Percentiles rank a stretch among this genome's conserved stretches.
Conservation (phyloP, 2,113 vertebrate genomes). For the Nyctibius bracteatus region DNA sequence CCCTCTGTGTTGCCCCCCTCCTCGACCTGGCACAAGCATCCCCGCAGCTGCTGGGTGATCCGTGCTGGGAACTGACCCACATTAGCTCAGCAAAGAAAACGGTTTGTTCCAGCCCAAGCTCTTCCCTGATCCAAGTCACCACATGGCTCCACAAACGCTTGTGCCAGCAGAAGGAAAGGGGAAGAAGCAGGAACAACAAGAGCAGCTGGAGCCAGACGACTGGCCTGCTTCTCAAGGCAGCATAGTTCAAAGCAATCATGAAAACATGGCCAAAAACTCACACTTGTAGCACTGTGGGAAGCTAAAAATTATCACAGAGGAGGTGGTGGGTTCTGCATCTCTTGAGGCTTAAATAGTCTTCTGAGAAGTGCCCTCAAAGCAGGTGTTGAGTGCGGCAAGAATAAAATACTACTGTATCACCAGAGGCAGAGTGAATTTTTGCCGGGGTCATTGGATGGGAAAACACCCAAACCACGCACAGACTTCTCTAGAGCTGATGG, state of each 20-base stretch:
- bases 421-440: not conserved
- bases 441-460: not conserved
- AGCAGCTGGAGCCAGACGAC: slow-evolving; percentile 21
- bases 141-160: not conserved
- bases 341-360: not conserved
- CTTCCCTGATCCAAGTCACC: not conserved
- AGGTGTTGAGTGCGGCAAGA: not conserved
- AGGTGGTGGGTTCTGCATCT: not conserved
- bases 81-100: not conserved
- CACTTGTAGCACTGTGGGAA: not conserved
- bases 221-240: not conserved
- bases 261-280: not conserved
- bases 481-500: not conserved
- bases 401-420: not conserved
- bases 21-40: not conserved
- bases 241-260: not conserved
- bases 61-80: not conserved
- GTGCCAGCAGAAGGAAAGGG: not conserved
- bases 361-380: not conserved
- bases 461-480: not conserved
- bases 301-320: not conserved
- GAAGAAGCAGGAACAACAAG: not conserved
- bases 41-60: not conserved
- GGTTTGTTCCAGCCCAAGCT: not conserved
- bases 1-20: not conserved